Percentiles rank a stretch among this genome's conserved stretches.
Conservation (phyloP, 2,888 invertebrate species). For the Caenorhabditis imperialis region DNA sequence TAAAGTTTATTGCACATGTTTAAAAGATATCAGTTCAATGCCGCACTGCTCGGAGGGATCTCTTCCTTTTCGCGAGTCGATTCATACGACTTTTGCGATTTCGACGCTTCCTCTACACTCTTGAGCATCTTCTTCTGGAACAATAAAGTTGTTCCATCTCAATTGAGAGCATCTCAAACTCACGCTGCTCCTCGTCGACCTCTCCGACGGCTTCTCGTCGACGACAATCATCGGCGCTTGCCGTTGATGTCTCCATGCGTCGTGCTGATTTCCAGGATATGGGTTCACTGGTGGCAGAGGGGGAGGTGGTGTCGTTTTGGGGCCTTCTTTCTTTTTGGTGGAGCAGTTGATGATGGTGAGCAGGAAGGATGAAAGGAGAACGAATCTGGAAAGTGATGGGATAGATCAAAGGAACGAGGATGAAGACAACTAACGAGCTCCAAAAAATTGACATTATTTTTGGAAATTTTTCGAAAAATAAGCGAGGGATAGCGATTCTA, state of each 20-base stretch:
- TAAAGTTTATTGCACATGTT: no score
- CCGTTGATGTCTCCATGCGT: conserved; percentile 2
- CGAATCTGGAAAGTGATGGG: no score
- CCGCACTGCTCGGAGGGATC: no score
- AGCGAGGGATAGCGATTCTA: no score
- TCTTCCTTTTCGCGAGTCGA: no score
- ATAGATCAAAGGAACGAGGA: no score
- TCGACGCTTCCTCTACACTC: not conserved
- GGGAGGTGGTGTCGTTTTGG: not conserved
- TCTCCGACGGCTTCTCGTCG: conserved; percentile 20
- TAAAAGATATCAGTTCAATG: no score
- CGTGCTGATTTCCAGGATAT: not conserved
- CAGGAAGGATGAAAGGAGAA: not conserved
- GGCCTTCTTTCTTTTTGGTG: conserved; percentile 1
- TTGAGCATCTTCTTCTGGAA: not conserved
- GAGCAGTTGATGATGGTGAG: not conserved
- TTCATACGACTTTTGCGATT: no score
- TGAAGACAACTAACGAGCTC: no score
- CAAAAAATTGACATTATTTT: no score
- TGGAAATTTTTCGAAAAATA: no score
- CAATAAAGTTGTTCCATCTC: not conserved
- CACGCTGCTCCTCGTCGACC: conserved; percentile 9
- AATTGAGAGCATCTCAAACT: not conserved
- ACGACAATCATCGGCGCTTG: conserved; percentile 14
- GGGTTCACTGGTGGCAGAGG: no score